Base-by-base conservation (phyloP, 2,888 invertebrate species). In the Dryobota labecula region DNA sequence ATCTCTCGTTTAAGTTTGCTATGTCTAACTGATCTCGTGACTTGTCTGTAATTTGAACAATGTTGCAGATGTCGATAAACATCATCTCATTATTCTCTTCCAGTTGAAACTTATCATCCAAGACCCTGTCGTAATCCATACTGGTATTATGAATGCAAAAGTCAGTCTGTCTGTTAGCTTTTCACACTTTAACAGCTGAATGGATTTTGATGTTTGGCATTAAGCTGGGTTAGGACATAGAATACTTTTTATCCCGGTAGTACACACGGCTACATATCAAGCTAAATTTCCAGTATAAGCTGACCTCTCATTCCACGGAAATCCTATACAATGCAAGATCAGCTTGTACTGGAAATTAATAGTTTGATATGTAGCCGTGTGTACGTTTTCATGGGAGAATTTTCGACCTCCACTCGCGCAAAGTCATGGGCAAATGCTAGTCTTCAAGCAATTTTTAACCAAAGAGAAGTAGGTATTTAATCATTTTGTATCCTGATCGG, bases 21-120 rank as follows among this genome's bases (percentile, higher is more conserved):
- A 2, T 84, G 78, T 53, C 57, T 87, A 0, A 82, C 41, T 7
- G 58, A n/a, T 56, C 67, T 72, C 30, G 81, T 87, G 2, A 90
- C 78, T 89, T 92, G 91, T 71, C 94, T 94, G 73, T 20, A 86
- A 86, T 27, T 54, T 41, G 2, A 15, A 33, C 9, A 18, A 53
- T 30, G 13, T 43, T 60, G 3, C 8, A 8, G 30, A 15, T 33
- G 11, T 9, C 5, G 18, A 60, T 30, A 30, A 43, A 20, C 27
- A 20, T 9, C 13, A 24, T 27, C 27, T 18, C 58, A 27, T 41
- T 20, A 18, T 41, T 24, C 0, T 18, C 3, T 58, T 24, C 7
- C 4, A 27, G 27, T 13, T 9, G 27, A 13, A 27, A 7, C 11
- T 13, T 27, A 30, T 60, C 8, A 30, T 43, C 2, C 7, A 41